phyloP scores from a whole-genome alignment of 2,113 vertebrate species.

The Gallinago paraguaiae region DNA sequence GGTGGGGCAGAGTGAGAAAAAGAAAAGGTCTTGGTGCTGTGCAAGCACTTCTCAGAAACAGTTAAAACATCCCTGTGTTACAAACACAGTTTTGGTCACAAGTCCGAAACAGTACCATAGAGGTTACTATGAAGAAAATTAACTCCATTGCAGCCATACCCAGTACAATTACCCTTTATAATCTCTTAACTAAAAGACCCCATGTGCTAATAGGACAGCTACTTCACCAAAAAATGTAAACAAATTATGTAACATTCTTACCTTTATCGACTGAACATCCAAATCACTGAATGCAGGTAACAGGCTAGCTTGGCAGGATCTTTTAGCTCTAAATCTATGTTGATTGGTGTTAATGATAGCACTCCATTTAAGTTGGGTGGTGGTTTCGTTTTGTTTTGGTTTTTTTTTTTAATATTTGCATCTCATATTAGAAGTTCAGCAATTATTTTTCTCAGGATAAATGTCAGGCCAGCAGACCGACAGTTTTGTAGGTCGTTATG shows the following conservation, averaged over 20 bases:
- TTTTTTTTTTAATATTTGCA: neutral
- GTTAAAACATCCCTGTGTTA: neutral
- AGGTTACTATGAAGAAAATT: neutral
- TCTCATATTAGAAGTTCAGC: neutral
- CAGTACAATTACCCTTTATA: neutral
- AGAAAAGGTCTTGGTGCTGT: neutral
- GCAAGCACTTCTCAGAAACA: neutral
- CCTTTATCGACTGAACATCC: neutral
- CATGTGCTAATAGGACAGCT: neutral
- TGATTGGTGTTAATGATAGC: neutral
- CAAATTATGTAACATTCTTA: neutral
- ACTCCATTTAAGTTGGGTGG: neutral
- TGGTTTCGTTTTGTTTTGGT: neutral
- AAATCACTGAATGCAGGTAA: neutral
- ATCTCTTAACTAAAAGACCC: neutral
- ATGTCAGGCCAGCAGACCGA: neutral
- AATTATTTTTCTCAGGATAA: neutral
- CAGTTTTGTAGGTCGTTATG: neutral
- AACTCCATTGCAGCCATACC: neutral
- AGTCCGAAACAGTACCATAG: neutral
- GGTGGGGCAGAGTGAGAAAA: neutral
- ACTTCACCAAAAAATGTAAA: neutral
- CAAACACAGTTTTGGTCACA: neutral
- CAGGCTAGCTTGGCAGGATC: neutral
- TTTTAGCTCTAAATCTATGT: neutral